These are phyloP conservation scores for Cremastinae sp. DNA, from an alignment of 2,888 invertebrate species.

Conservation along the genomic window DNA sequence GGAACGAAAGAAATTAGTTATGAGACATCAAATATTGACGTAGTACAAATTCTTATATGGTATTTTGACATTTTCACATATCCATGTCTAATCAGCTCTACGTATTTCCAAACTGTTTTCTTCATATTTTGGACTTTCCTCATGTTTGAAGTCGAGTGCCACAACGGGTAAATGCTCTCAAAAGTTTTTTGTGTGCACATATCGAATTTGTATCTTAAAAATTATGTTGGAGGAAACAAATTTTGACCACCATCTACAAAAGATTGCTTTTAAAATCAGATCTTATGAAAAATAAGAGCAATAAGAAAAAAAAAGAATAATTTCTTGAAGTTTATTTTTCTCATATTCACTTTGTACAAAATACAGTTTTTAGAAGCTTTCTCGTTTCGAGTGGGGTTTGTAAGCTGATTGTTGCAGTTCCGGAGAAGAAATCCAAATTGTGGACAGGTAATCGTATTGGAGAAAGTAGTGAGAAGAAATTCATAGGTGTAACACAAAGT, in stretches of 20 bases:
- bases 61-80: no score
- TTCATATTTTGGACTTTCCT: no score
- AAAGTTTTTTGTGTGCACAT: no score
- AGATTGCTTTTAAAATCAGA: conserved; percentile 5
- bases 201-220: no score
- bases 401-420: conserved; percentile 56
- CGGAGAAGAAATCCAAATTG: conserved; percentile 71
- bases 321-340: conserved; percentile 5
- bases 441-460: conserved; percentile 68
- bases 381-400: conserved; percentile 38
- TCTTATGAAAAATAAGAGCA: not conserved
- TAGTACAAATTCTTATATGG: no score
- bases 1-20: no score
- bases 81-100: no score
- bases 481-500: conserved; percentile 60
- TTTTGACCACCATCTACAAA: conserved; percentile 12
- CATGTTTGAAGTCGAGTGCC: no score
- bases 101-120: no score
- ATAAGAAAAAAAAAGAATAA: not conserved
- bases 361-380: conserved; percentile 18
- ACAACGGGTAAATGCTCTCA: no score
- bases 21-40: no score
- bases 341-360: conserved; percentile 15
- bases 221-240: conserved; percentile 5
- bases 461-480: conserved; percentile 69